Conservation (phyloP, 1,140 invertebrate genomes). For the Grapholita molesta region DNA sequence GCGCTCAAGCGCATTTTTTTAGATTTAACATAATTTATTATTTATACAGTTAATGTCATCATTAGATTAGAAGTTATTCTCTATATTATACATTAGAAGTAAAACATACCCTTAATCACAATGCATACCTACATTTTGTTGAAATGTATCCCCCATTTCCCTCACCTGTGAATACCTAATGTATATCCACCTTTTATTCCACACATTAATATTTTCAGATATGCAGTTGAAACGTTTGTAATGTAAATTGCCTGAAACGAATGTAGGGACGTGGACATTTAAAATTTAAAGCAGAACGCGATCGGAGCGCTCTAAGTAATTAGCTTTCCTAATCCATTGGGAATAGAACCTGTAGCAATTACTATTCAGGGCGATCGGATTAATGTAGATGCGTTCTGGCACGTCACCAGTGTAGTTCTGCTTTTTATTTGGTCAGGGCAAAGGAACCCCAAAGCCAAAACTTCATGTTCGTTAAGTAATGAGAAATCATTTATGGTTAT, state of each 20-base stretch:
- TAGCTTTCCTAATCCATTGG: not conserved
- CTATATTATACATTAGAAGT: too few species aligned
- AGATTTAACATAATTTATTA: too few species aligned
- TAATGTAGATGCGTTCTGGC: conserved; percentile 1
- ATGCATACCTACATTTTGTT: too few species aligned
- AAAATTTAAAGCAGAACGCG: not conserved
- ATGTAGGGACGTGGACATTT: not conserved
- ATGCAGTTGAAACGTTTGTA: not conserved
- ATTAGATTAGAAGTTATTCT: too few species aligned
- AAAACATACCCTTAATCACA: too few species aligned
- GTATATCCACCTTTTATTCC: not conserved
- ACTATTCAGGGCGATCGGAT: not conserved
- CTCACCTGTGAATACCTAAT: not conserved
- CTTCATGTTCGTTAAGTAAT: not conserved
- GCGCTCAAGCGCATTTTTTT: too few species aligned
- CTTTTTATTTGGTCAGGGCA: not conserved
- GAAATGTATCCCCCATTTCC: not conserved
- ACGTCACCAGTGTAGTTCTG: not conserved
- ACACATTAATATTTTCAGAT: not conserved
- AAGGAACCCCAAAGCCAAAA: not conserved
- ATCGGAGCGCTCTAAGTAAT: conserved; percentile 7
- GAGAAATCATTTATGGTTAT: not conserved
- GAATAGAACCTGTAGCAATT: not conserved
- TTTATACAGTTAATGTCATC: too few species aligned
- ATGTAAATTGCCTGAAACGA: not conserved